A percentile compares a stretch with the other conserved stretches of the same genome.
Conservation (phyloP, 2,797 vertebrate species). For the Dallia pectoralis region DNA sequence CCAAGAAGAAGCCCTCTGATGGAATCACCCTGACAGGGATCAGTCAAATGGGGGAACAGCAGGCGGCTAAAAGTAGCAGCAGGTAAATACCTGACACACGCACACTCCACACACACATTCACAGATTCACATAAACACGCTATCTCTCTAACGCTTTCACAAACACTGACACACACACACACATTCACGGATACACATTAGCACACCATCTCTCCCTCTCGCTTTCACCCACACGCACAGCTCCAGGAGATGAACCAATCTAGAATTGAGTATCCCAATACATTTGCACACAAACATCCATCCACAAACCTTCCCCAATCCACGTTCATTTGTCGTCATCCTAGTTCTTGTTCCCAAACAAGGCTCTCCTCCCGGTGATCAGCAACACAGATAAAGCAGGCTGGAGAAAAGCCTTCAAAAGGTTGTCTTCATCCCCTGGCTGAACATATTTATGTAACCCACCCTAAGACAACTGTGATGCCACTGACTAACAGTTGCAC, state of each 20-base stretch:
- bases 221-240: not conserved
- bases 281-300: constrained; percentile 5
- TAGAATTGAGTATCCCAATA: too few species aligned
- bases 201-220: too few species aligned
- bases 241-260: too few species aligned
- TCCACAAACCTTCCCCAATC: not conserved
- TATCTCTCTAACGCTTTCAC: not conserved
- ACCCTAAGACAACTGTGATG: constrained; percentile 40
- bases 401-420: constrained; percentile 19
- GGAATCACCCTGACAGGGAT: constrained; percentile 92
- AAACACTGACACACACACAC: constrained; percentile 13
- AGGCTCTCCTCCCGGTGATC: constrained; percentile 1
- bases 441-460: constrained; percentile 50
- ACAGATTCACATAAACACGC: constrained; percentile 4
- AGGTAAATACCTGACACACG: constrained; percentile 53
- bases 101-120: not conserved
- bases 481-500: not conserved
- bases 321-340: constrained; percentile 5
- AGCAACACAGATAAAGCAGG: constrained; percentile 39
- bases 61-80: constrained; percentile 83
- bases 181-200: not conserved
- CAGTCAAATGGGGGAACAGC: constrained; percentile 86
- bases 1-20: constrained; percentile 86
- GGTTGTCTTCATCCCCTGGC: constrained; percentile 24
- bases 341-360: not conserved